A percentile compares a stretch with the other conserved stretches of the same genome.
Conservation (phyloP, 2,888 invertebrate genomes). For the Bombylius discolor region DNA sequence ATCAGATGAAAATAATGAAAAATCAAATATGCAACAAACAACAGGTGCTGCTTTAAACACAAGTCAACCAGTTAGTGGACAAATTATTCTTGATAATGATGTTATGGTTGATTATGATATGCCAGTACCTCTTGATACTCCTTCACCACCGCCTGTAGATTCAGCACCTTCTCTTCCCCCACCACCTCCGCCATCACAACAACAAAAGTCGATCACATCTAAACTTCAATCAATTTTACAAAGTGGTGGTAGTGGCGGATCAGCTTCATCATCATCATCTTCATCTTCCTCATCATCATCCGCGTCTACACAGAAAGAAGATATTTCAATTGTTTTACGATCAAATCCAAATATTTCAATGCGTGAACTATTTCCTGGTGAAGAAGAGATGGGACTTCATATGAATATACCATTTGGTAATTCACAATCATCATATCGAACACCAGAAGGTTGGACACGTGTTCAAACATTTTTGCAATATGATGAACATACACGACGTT, state of each 20-base stretch:
- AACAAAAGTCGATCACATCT: background rate
- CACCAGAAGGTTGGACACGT: slow-evolving; percentile 75
- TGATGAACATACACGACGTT: slow-evolving; percentile 62
- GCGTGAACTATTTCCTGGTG: slow-evolving; percentile 66
- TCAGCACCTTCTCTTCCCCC: slow-evolving; percentile 19
- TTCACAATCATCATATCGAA: slow-evolving; percentile 38
- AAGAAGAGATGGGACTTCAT: slow-evolving; percentile 66
- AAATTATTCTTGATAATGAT: slow-evolving; percentile 25
- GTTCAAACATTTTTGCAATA: slow-evolving; percentile 67
- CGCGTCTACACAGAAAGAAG: slow-evolving; percentile 12
- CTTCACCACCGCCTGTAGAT: slow-evolving; percentile 12
- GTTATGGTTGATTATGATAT: slow-evolving; percentile 30
- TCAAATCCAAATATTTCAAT: slow-evolving; percentile 70
- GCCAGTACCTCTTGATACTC: slow-evolving; percentile 20
- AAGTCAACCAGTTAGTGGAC: slow-evolving; percentile 12
- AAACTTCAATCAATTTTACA: slow-evolving; percentile 34
- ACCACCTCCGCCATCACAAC: slow-evolving; percentile 15
- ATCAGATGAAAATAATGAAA: slow-evolving; percentile 6
- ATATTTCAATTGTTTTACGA: slow-evolving; percentile 33
- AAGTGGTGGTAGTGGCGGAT: slow-evolving; percentile 13
- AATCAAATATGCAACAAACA: background rate
- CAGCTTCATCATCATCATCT: background rate
- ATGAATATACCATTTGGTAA: slow-evolving; percentile 51
- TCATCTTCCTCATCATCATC: background rate
- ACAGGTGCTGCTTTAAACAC: background rate